Evolutionary conservation across 2,797 vertebrate genomes (phyloP).

Genomic region (Ptychobarbus kaznakovi): DNA sequence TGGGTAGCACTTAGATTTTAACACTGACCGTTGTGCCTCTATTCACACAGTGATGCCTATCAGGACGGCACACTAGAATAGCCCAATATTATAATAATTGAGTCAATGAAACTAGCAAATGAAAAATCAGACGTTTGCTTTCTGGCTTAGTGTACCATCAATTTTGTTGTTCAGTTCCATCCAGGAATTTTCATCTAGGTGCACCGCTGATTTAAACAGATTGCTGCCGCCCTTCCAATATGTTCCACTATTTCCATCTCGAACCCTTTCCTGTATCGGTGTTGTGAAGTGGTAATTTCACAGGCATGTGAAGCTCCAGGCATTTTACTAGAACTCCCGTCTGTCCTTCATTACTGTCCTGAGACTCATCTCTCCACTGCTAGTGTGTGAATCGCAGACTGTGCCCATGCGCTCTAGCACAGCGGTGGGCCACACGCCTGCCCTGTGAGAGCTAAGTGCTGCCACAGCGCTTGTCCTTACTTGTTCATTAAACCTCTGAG

Average conservation of each 20-base stretch:
- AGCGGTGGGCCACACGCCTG: not conserved
- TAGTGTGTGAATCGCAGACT: slow-evolving; percentile 11
- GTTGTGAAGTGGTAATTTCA: slow-evolving; percentile 23
- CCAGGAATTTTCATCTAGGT: slow-evolving; percentile 2
- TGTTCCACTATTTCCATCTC: not conserved
- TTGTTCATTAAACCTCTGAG: slow-evolving; percentile 42
- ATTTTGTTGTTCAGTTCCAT: not conserved
- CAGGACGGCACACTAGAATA: not conserved
- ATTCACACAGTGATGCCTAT: not conserved
- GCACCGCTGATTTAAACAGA: not conserved
- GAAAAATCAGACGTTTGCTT: not conserved
- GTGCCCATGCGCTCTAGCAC: slow-evolving; percentile 15
- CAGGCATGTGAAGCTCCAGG: slow-evolving; percentile 17
- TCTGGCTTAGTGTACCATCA: no score
- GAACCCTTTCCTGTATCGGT: not conserved
- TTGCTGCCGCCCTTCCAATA: not conserved
- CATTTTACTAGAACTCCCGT: not conserved
- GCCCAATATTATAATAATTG: not conserved
- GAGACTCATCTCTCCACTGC: slow-evolving; percentile 25
- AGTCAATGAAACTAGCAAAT: not conserved
- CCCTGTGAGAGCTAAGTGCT: slow-evolving; percentile 7
- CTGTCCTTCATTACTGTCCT: slow-evolving; percentile 26
- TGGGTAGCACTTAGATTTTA: not conserved
- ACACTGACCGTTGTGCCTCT: not conserved
- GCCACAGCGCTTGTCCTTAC: slow-evolving; percentile 13